Evolutionary conservation across 2,888 invertebrate genomes (phyloP), one percentile per base, ranked within the genome.

Genomic region (Eilema caniola): DNA sequence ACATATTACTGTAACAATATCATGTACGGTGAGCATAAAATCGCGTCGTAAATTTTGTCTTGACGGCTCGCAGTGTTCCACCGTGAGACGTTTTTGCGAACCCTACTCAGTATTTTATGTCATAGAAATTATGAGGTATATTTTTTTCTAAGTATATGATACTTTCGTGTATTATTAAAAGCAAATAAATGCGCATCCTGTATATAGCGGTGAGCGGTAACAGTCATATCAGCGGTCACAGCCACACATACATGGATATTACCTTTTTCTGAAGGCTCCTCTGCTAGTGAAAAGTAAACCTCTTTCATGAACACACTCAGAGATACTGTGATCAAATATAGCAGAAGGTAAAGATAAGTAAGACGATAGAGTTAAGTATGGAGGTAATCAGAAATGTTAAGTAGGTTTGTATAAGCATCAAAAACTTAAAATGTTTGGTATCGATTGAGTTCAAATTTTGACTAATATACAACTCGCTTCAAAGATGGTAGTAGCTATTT

Each of bases 71-170:
- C 47, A 62, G 59, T 66, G 57, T 57, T 57, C 23, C 56, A 41
- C 72, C 57, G 72, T 70, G 70, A 73, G 67, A 79, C 74, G 69
- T 77, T 73, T 80, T 81, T 79, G 75, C 73, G 75, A 74, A 70
- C 75, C 79, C 62, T 73, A 70, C 73, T 66, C 61, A 56, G 64
- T 74, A 75, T 81, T 73, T 72, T 81, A 81, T 73, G 69, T 71
- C 75, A 77, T 80, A 79, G 79, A 77, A 80, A 80, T 81, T 80
- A 80, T 79, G 79, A 81, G 72, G 72, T 71, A 71, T 75, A 74
- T 53, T 80, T 78, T 41, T 73, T 67, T 33, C 5, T 63, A 68
- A 53, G 53, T 56, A 23, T 8, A 41, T 56, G 14, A 53, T 47
- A 5, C 4, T 25, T 20, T 12, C 37, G 14, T 0, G 37, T 24